Conservation (phyloP, 2,113 vertebrate species). For the Chrysochloris asiatica region DNA sequence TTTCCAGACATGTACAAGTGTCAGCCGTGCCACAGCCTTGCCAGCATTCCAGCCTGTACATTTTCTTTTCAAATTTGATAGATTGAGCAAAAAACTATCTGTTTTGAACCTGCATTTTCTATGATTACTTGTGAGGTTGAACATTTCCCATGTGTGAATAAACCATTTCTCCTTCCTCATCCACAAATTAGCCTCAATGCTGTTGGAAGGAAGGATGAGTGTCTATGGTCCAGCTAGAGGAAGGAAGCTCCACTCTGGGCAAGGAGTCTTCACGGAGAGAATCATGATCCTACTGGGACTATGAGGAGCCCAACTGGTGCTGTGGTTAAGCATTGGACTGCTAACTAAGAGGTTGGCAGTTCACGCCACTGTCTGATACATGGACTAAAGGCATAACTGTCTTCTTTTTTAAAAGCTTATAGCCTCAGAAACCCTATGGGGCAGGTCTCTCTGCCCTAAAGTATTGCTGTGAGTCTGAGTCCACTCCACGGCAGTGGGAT, state of each 20-base stretch:
- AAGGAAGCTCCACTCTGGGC: conserved; percentile 35
- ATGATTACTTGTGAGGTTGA: conserved; percentile 32
- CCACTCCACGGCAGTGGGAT: too few species aligned
- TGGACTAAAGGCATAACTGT: neutral
- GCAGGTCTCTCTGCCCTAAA: neutral
- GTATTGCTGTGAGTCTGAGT: too few species aligned
- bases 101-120: conserved; percentile 22
- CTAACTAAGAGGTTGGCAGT: neutral
- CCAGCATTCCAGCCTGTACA: neutral
- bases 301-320: neutral
- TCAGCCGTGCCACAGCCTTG: neutral
- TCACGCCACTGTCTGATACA: neutral
- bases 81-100: conserved; percentile 4
- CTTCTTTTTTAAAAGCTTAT: neutral
- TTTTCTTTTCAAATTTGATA: neutral
- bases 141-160: conserved; percentile 1
- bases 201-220: conserved; percentile 49
- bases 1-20: neutral
- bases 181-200: conserved; percentile 49
- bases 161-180: conserved; percentile 59
- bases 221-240: conserved; percentile 26
- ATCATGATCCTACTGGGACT: conserved; percentile 33
- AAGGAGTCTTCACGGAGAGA: conserved; percentile 10
- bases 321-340: neutral
- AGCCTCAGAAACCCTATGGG: neutral